Conservation (phyloP, 2,797 vertebrate species). For the Prionace glauca region DNA sequence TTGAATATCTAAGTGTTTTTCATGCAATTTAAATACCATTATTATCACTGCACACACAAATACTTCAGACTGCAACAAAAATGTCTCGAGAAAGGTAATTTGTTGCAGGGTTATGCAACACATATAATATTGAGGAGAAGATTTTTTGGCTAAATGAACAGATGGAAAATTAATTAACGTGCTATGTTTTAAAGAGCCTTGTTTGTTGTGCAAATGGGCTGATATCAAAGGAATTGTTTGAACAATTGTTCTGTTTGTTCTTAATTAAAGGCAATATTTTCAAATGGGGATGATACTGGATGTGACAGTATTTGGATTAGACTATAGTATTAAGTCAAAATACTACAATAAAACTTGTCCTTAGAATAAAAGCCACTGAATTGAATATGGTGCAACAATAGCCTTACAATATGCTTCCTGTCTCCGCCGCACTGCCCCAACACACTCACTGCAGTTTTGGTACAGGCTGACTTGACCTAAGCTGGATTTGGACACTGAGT, state of each 20-base stretch:
- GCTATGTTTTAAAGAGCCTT: not conserved
- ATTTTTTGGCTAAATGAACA: not conserved
- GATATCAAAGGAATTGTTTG: not conserved
- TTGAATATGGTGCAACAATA: not conserved
- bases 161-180: not conserved
- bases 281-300: not conserved
- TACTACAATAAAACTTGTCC: not conserved
- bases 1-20: conserved; percentile 1
- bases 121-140: not conserved
- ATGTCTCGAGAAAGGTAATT: not conserved
- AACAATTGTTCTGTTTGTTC: not conserved
- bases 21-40: not conserved
- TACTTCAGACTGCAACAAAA: not conserved
- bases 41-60: not conserved
- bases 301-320: not conserved
- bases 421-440: not conserved
- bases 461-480: not conserved
- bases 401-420: not conserved
- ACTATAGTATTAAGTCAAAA: not conserved
- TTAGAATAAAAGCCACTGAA: not conserved
- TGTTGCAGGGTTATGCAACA: not conserved
- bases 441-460: not conserved
- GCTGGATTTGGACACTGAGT: not conserved
- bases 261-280: not conserved
- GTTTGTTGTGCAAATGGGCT: not conserved